Evolutionary conservation across 2,797 vertebrate genomes (phyloP).

Genomic region (Tinamus major): DNA sequence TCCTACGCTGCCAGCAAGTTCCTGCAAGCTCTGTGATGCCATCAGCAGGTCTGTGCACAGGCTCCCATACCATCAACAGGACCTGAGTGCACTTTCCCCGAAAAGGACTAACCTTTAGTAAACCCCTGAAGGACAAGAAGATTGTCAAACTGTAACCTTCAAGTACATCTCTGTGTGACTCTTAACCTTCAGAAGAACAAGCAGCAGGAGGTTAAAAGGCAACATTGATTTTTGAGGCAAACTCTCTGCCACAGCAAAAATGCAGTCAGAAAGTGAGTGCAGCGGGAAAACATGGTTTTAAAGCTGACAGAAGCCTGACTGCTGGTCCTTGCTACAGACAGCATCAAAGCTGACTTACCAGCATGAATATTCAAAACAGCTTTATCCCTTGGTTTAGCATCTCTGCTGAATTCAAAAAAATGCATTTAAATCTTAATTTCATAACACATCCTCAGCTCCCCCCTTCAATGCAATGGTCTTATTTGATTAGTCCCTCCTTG

Average conservation of each 20-base stretch:
- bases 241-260: background rate
- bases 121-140: rapidly evolving
- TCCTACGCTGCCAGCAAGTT: background rate
- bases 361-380: background rate
- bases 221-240: background rate
- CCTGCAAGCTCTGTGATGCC: background rate
- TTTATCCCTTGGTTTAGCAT: rapidly evolving
- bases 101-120: background rate
- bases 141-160: background rate
- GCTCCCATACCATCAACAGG: background rate
- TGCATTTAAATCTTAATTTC: background rate
- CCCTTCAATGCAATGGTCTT: rapidly evolving
- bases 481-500: background rate
- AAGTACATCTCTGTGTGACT: background rate
- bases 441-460: background rate
- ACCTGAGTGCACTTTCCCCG: background rate
- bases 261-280: background rate
- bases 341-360: background rate
- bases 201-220: background rate
- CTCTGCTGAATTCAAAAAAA: background rate
- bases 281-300: background rate
- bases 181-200: background rate
- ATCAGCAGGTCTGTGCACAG: background rate
- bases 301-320: background rate
- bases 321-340: background rate